phyloP scores from a whole-genome alignment of 2,113 vertebrate genomes.

The Otolemur garnettii region DNA sequence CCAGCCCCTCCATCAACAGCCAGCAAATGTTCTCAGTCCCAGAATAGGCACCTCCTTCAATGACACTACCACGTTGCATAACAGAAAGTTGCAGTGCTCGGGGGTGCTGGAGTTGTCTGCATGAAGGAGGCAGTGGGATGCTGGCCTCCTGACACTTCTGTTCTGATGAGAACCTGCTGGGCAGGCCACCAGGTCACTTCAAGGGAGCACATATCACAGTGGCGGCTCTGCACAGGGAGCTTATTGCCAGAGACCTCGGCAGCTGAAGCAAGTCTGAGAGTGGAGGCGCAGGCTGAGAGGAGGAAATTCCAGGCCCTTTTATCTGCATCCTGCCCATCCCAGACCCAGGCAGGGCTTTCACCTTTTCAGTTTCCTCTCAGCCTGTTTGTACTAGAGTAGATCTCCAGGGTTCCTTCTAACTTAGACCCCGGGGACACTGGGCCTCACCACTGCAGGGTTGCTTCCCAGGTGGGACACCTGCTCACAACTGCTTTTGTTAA shows the following conservation, averaged over 20 bases:
- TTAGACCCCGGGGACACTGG: neutral
- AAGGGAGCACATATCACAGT: neutral
- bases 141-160: neutral
- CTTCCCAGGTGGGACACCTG: neutral
- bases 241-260: neutral
- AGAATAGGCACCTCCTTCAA: neutral
- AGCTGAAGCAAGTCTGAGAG: neutral
- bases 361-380: neutral
- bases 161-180: neutral
- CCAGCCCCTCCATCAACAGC: neutral
- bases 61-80: too few species aligned
- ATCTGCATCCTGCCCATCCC: neutral
- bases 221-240: neutral
- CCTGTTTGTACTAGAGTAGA: neutral
- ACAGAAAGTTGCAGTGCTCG: neutral
- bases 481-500: neutral
- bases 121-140: neutral
- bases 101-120: neutral
- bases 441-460: neutral
- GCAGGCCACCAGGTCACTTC: neutral
- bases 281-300: neutral
- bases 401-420: neutral
- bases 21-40: neutral
- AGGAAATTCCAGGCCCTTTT: neutral
- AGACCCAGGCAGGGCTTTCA: neutral